Evolutionary conservation across 2,888 invertebrate genomes (phyloP), one percentile per base, ranked within the genome.

Genomic region (Syritta pipiens): DNA sequence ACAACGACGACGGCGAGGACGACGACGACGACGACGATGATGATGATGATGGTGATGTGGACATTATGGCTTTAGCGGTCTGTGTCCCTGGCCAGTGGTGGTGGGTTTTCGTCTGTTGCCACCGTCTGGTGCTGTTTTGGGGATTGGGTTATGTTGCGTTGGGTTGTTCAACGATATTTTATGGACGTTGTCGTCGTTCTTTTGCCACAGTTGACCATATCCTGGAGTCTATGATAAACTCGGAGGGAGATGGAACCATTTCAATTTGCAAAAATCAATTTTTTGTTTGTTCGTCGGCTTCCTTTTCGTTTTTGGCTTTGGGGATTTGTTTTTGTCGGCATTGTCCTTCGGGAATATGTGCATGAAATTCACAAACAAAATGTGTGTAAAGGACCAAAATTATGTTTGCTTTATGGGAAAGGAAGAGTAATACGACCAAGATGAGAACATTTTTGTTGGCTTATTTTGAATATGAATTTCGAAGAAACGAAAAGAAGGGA

Each of bases 11-110:
- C 37, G 74, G 53, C 46, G 59, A 74, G 28, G 46, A 28, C 12
- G 6, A 19, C 17, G n/a, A 32, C 9, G 35, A 35, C 19, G 49
- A 46, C 12, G 37, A 60, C 24, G 24, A 65, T 32, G 35, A 53
- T 35, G 51, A 65, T 44, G 55, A 60, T 55, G 53, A 53, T 63
- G 77, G 57, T 71, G 53, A 63, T 77, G 65, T 71, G 65, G 77
- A 71, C 77, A 60, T 72, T 72, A 72, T 72, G 65, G 77, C 77
- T 72, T 65, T 72, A 71, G 71, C 72, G 72, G 71, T 71, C 44
- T 71, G 71, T 74, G 51, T 65, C 24, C 28, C 60, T 49, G 59
- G 35, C 67, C 53, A 44, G 22, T 68, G 46, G 68, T 55, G 51
- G 60, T 49, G 26, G 62, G 37, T 19, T 40, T 44, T 71, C 46